Base-by-base conservation (phyloP, 2,888 invertebrate species). In the Ophioninae sp. region DNA sequence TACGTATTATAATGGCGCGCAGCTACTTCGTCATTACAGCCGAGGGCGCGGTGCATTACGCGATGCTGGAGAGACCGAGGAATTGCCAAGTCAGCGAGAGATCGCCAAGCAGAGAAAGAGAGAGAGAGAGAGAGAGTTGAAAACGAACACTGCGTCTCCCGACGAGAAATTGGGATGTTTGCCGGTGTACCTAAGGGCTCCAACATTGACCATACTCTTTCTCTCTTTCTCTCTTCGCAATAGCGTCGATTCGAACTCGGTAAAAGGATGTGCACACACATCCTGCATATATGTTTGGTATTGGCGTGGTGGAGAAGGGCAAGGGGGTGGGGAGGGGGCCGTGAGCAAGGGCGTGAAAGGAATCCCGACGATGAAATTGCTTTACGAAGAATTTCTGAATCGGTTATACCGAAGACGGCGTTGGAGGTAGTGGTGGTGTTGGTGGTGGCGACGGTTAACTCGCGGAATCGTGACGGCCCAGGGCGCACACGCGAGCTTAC, bases 401-500 rank as follows among this genome's bases (percentile, higher is more conserved):
- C 90, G 91, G 90, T 91, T 91, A 89, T 90, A 65, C 44, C 80
- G 89, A 90, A 90, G 71, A 20, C 69, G 51, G 51, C 51, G 51
- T 1, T 17, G 51, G 75, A 41, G 51, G 59, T n/a, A 59, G 76
- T 67, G 67, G 67, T 58, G 65, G 75, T 65, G 75, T 65, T 37
- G 56, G 74, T 37, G 64, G 74, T 44, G 74, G 82, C 81, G 87
- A 91, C 91, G 90, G 91, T 91, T 91, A 91, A 89, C 88, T 88
- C 88, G 69, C 69, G 88, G 88, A 91, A 91, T 92, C 92, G 92
- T 92, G 92, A 92, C 92, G 90, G 92, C 92, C 92, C 90, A 89
- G 91, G 92, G 92, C 92, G 88, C 88, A 90, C 92, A 92, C 92
- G 92, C 92, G 92, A 92, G 91, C 92, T 90, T 91, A 89, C 91